A percentile compares a stretch with the other conserved stretches of the same genome.
Evolutionary conservation across 2,888 invertebrate genomes (phyloP).

Genomic region (Drosophila kambysellisi): DNA sequence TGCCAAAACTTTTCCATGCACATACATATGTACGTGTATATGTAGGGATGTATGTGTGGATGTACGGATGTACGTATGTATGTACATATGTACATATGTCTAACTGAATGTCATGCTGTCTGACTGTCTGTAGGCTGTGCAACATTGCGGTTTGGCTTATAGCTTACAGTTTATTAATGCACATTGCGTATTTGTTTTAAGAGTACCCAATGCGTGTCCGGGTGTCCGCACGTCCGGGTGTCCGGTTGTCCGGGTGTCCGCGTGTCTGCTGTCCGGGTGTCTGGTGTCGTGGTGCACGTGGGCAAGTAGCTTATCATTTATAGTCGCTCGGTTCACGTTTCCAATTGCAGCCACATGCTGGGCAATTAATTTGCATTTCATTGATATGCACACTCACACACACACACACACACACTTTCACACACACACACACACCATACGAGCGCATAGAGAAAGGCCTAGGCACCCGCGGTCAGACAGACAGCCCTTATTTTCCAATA

Average conservation of each 20-base stretch:
- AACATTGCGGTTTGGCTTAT: conserved; percentile 67
- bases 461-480: conserved; percentile 3
- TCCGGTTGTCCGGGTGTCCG: conserved; percentile 4
- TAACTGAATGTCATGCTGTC: not conserved
- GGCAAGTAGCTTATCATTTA: conserved; percentile 57
- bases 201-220: not conserved
- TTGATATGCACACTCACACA: conserved; percentile 68
- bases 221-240: not conserved
- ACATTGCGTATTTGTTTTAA: conserved; percentile 47
- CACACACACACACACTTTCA: conserved; percentile 6
- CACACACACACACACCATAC: conserved; percentile 8
- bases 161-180: conserved; percentile 67
- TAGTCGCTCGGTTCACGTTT: conserved; percentile 56
- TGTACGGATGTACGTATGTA: not conserved
- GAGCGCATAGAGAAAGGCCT: not conserved
- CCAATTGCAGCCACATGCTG: conserved; percentile 63
- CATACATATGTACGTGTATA: not conserved
- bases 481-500: conserved; percentile 53
- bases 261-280: conserved; percentile 15
- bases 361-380: conserved; percentile 80
- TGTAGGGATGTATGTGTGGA: not conserved
- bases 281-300: conserved; percentile 22
- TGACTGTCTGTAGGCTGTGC: conserved; percentile 19
- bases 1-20: conserved; percentile 39
- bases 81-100: not conserved